These are phyloP conservation scores for Cheilosia vulpina DNA, from an alignment of 2,888 invertebrate species.

Conservation along the genomic window DNA sequence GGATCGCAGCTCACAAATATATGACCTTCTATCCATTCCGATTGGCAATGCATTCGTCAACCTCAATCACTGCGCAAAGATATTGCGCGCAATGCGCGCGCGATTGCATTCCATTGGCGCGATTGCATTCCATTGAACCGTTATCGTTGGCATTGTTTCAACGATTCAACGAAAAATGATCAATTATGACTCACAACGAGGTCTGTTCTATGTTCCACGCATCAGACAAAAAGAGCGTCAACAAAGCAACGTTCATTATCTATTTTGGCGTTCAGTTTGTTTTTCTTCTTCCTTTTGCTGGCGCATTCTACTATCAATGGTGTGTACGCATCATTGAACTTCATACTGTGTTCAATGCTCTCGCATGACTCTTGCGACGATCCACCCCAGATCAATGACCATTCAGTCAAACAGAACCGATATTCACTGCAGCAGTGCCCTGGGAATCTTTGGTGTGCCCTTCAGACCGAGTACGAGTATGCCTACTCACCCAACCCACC, in stretches of 20 bases:
- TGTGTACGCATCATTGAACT: constrained; percentile 61
- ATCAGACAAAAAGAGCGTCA: constrained; percentile 4
- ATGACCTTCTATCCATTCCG: constrained; percentile 9
- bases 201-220: neutral
- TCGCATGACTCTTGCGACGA: neutral
- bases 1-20: neutral
- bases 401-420: constrained; percentile 62
- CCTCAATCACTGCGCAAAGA: constrained; percentile 22
- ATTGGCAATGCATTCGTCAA: constrained; percentile 24
- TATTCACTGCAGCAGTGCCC: constrained; percentile 22
- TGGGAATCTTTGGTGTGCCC: constrained; percentile 17
- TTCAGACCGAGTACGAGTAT: constrained; percentile 13
- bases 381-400: constrained; percentile 62
- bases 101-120: constrained; percentile 29
- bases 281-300: constrained; percentile 4
- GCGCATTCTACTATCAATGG: constrained; percentile 55
- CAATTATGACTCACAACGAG: constrained; percentile 21
- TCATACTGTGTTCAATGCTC: constrained; percentile 46
- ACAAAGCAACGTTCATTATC: constrained; percentile 51
- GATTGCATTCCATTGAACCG: constrained; percentile 30
- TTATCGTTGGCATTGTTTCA: constrained; percentile 29
- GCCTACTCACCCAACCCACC: neutral
- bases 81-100: neutral
- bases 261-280: constrained; percentile 32
- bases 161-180: constrained; percentile 33